Base-by-base conservation (phyloP, 1,140 invertebrate genomes). In the Stratiolaelaps scimitus region DNA sequence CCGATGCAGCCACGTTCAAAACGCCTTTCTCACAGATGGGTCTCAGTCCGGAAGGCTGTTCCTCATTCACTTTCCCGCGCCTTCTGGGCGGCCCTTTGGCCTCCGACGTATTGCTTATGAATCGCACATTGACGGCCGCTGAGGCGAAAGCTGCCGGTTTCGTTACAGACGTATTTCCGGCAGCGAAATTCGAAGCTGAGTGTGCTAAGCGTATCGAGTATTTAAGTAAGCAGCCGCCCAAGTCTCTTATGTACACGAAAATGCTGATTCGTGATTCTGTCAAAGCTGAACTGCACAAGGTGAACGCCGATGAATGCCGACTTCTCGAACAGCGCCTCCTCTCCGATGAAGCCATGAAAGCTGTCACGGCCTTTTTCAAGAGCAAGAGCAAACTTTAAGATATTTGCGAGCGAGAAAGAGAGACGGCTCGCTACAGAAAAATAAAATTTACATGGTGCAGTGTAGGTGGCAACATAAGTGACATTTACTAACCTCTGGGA, bases 21-120 rank as follows among this genome's bases (percentile, higher is more conserved):
- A 88, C 89, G 66, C 91, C 92, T 60, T 94, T 96, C 75, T 79
- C 84, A 34, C 77, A 80, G 68, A 74, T 93, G 30, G 88, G 88
- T 23, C 77, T 93, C 65, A 81, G 83, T 66, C 82, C 87, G 15
- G 91, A 96, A 80, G 89, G 84, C 17, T 82, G 88, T 72, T 89
- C 90, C 7, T 83, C 85, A 13, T 85, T 84, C 70, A 84, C 82
- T 40, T 93, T 93, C 74, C 88, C 91, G 0, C 79, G 76, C 71
- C 75, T 93, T 34, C 81, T 96, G 77, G 92, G 92, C 68, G 40
- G 23, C 20, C 66, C 68, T 15, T 72, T 88, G 81, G 89, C 90
- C 26, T 80, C 78, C 66, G 86, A 92, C 75, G 76, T 93, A 75
- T 76, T 95, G 43, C 74, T 88, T 29, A 85, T 92, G 67, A 86